These are phyloP conservation scores for Aegotheles bennettii DNA, from an alignment of 2,113 vertebrate genomes.

Conservation along the genomic window DNA sequence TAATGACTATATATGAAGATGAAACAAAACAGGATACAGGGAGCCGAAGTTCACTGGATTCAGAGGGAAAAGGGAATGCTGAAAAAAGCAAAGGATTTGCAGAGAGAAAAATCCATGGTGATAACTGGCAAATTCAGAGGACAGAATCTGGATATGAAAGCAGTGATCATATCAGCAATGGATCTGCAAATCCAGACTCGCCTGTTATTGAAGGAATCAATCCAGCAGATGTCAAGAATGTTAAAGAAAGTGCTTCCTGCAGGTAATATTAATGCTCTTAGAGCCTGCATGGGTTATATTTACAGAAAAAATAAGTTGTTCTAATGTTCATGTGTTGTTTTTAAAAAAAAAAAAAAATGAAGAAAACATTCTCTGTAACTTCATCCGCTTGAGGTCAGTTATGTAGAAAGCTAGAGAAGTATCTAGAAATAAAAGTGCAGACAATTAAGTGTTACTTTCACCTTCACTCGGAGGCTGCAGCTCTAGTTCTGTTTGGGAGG, in stretches of 20 bases:
- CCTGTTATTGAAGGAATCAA: conserved; percentile 77
- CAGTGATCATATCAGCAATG: conserved; percentile 88
- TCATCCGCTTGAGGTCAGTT: neutral
- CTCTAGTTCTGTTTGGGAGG: neutral
- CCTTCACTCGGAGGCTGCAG: neutral
- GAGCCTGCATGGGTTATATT: neutral
- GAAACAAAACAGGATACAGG: conserved; percentile 84
- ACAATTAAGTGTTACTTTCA: neutral
- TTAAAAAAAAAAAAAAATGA: neutral
- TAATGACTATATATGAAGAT: conserved; percentile 96
- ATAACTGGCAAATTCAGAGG: conserved; percentile 89
- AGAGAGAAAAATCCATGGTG: conserved; percentile 70
- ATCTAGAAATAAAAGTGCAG: neutral
- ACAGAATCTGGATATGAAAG: conserved; percentile 95
- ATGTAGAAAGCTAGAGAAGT: neutral
- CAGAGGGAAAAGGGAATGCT: conserved; percentile 71
- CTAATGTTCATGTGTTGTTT: neutral
- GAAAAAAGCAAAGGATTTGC: conserved; percentile 72
- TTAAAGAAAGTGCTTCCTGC: conserved; percentile 68
- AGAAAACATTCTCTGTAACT: neutral
- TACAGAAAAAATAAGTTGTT: neutral
- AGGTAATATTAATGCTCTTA: conserved; percentile 74
- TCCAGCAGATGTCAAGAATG: conserved; percentile 64
- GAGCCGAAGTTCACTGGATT: conserved; percentile 85
- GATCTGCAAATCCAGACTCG: conserved; percentile 84